Conservation (phyloP, 2,797 vertebrate genomes). For the Chaetophractus vellerosus region DNA sequence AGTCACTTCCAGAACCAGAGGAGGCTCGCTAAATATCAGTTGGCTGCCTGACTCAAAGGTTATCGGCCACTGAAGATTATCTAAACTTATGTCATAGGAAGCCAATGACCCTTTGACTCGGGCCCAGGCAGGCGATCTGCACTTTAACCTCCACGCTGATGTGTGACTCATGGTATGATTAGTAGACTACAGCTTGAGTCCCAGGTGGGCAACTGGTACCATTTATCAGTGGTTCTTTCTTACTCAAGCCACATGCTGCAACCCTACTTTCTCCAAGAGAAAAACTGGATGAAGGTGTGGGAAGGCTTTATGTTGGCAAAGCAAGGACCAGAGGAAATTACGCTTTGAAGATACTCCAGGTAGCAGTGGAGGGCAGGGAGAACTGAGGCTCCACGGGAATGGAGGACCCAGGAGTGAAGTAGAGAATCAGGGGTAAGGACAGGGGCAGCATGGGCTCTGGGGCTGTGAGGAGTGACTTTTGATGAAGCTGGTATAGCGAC, state of each 20-base stretch:
- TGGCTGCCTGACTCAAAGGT: not conserved
- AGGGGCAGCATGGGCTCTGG: not conserved
- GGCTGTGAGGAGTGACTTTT: not conserved
- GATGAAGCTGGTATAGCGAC: not conserved
- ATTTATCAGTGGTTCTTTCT: not conserved
- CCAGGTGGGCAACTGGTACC: rapidly evolving
- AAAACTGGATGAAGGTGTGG: not conserved
- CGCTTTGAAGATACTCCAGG: not conserved
- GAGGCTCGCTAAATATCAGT: not conserved
- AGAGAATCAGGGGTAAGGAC: not conserved
- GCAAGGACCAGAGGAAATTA: not conserved
- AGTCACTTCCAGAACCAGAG: not conserved
- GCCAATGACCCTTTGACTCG: not conserved
- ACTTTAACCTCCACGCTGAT: not conserved
- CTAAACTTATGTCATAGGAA: not conserved
- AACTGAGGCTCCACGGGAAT: not conserved
- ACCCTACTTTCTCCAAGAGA: not conserved
- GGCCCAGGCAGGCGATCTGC: not conserved
- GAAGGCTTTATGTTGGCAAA: not conserved
- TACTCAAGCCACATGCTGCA: not conserved
- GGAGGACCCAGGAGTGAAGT: not conserved
- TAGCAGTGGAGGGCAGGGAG: not conserved
- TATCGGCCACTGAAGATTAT: not conserved
- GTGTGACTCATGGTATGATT: too few relatives aligned
- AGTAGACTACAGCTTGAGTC: not conserved